phyloP scores from a whole-genome alignment of 1,140 invertebrate species.

The Teleopsis dalmanni region DNA sequence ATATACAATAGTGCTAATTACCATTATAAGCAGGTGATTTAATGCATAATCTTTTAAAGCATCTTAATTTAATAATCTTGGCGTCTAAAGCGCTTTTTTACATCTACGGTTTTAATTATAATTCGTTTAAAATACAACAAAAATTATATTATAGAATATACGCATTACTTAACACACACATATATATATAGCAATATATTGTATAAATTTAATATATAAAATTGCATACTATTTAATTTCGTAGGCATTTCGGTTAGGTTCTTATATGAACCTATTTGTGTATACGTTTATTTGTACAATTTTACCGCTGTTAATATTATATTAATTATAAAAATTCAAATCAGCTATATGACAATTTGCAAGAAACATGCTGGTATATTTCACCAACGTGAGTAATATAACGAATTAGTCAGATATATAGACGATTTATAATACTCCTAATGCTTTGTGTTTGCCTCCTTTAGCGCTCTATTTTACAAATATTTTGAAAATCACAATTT shows the following conservation, averaged over 20 bases:
- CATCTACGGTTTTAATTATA: no score
- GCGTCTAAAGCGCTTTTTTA: no score
- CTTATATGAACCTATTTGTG: background rate
- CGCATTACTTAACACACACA: no score
- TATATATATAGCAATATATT: background rate
- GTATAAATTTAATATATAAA: background rate
- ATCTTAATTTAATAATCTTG: no score
- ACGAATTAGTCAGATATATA: no score
- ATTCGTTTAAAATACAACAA: no score
- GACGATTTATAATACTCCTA: background rate
- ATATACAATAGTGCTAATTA: no score
- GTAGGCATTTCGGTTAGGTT: background rate
- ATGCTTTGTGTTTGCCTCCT: background rate
- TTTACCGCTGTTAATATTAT: background rate
- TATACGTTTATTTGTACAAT: background rate
- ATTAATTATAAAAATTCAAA: background rate
- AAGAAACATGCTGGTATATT: background rate
- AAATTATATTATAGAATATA: no score
- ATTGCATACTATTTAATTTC: background rate
- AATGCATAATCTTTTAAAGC: no score
- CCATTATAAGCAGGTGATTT: no score
- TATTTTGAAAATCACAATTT: conserved; percentile 56
- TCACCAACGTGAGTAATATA: background rate
- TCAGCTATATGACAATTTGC: conserved; percentile 1
- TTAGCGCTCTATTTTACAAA: conserved; percentile 46